phyloP scores from a whole-genome alignment of 2,888 invertebrate species.

The Tribolium freemani region DNA sequence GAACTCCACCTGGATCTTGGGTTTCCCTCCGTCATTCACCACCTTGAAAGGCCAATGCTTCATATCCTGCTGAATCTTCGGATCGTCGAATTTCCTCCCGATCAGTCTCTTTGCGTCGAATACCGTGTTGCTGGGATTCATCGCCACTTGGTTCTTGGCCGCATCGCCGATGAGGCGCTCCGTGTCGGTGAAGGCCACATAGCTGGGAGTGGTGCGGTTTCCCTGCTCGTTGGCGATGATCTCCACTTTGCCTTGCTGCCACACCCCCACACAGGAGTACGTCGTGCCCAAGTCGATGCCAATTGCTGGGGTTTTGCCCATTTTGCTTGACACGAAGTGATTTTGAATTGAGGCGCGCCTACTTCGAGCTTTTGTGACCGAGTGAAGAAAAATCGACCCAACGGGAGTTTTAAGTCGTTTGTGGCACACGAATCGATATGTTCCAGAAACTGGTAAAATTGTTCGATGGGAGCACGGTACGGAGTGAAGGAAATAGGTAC shows the following conservation, averaged over 20 bases:
- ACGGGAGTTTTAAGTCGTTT: constrained; percentile 14
- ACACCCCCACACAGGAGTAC: constrained; percentile 94
- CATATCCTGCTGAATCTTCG: constrained; percentile 80
- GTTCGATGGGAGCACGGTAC: not conserved
- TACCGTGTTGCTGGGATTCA: constrained; percentile 91
- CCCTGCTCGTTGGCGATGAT: constrained; percentile 93
- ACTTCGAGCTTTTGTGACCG: constrained; percentile 5
- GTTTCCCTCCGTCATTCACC: constrained; percentile 74
- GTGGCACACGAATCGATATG: constrained; percentile 3
- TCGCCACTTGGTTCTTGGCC: constrained; percentile 87
- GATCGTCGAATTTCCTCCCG: constrained; percentile 80
- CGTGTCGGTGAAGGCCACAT: constrained; percentile 88
- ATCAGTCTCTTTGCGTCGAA: constrained; percentile 83
- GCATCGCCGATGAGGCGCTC: constrained; percentile 88
- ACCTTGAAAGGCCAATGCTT: constrained; percentile 86
- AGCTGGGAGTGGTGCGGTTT: constrained; percentile 89
- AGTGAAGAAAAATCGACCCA: constrained; percentile 16
- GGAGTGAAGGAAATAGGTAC: not conserved
- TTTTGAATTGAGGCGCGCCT: constrained; percentile 34
- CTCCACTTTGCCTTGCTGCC: constrained; percentile 92
- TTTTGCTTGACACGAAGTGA: constrained; percentile 25
- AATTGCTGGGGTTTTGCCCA: constrained; percentile 83
- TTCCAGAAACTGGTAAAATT: not conserved
- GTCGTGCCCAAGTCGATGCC: constrained; percentile 98
- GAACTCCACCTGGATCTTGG: constrained; percentile 77